Conservation (phyloP, 2,797 vertebrate genomes). For the Bryconaethiops microstoma region DNA sequence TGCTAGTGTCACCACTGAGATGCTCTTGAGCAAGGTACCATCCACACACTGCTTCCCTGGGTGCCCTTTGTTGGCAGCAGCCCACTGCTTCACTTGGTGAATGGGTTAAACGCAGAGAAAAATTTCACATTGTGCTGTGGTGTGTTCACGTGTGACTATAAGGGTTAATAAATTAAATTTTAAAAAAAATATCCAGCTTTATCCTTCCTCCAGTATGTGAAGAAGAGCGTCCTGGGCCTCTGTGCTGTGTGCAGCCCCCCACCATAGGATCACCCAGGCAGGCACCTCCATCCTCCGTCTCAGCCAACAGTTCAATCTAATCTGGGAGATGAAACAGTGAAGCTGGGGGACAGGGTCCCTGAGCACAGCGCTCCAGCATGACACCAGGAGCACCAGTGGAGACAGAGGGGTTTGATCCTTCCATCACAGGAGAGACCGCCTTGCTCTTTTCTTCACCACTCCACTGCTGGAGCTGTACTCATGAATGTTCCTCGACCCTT, state of each 20-base stretch:
- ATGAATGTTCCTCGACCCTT: constrained; percentile 55
- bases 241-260: not conserved
- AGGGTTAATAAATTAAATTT: no score
- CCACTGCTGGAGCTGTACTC: constrained; percentile 64
- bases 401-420: constrained; percentile 35
- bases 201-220: not conserved
- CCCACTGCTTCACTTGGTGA: no score
- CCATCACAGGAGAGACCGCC: constrained; percentile 69
- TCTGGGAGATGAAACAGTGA: constrained; percentile 80
- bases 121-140: no score
- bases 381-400: constrained; percentile 38
- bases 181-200: not conserved
- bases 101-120: no score
- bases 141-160: no score
- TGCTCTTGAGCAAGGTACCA: no score
- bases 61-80: no score
- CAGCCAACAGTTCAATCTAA: constrained; percentile 80
- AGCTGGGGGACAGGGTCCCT: constrained; percentile 71
- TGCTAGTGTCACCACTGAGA: no score
- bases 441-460: constrained; percentile 63
- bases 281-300: constrained; percentile 62
- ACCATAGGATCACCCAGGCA: constrained; percentile 24
- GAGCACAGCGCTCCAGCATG: constrained; percentile 68
- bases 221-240: not conserved
- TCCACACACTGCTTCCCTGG: no score